Conservation (phyloP, 2,797 vertebrate species). For the Cossypha dichroa region DNA sequence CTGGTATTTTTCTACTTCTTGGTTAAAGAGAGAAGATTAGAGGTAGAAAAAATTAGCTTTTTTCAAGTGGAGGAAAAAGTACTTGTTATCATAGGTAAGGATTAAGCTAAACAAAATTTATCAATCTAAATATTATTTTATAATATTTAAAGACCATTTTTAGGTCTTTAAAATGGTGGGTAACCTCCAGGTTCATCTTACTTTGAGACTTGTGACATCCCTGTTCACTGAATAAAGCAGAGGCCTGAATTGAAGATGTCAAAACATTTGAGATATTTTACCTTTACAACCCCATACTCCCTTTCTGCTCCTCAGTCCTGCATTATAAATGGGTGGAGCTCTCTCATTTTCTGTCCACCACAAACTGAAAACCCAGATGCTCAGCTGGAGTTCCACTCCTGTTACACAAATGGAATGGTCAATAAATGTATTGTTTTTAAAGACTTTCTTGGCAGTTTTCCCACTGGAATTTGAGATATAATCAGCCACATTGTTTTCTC, state of each 20-base stretch:
- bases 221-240: background rate
- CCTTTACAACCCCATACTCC: background rate
- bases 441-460: background rate
- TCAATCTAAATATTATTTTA: background rate
- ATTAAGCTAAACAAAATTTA: background rate
- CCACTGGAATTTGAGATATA: background rate
- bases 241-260: background rate
- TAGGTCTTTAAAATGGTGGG: background rate
- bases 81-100: background rate
- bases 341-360: background rate
- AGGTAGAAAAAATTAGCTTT: background rate
- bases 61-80: background rate
- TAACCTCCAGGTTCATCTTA: background rate
- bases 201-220: background rate
- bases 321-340: background rate
- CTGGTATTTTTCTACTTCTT: rapidly evolving
- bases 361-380: background rate
- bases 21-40: background rate
- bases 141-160: no score
- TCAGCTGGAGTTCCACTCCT: background rate
- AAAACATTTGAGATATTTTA: background rate
- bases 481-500: background rate
- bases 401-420: background rate
- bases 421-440: background rate
- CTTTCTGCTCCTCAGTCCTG: background rate